phyloP scores from a whole-genome alignment of 2,888 invertebrate species.

The Sturmia bella region DNA sequence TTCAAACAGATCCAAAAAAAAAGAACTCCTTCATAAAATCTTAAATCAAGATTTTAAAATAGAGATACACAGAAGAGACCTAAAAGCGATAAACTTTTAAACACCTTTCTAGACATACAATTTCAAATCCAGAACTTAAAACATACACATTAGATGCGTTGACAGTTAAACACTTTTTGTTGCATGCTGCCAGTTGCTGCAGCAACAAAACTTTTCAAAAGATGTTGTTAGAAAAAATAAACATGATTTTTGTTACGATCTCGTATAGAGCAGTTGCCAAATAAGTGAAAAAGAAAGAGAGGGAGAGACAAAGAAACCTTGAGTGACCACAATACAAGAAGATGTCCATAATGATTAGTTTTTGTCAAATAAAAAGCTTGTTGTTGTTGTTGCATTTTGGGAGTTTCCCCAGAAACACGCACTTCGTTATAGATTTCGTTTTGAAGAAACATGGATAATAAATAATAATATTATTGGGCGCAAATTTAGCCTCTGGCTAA shows the following conservation, averaged over 20 bases:
- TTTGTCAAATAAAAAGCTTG: conserved; percentile 21
- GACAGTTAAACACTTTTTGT: conserved; percentile 67
- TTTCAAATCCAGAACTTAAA: conserved; percentile 21
- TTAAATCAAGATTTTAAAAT: conserved; percentile 19
- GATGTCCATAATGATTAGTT: conserved; percentile 19
- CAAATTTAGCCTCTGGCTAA: conserved; percentile 71
- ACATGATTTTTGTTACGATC: conserved; percentile 69
- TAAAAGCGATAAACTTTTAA: conserved; percentile 62
- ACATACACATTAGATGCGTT: conserved; percentile 62
- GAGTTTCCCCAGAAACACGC: conserved; percentile 67
- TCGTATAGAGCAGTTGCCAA: conserved; percentile 1
- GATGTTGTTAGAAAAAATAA: conserved; percentile 64
- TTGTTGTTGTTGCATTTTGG: conserved; percentile 50
- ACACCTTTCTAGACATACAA: conserved; percentile 56
- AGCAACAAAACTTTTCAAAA: conserved; percentile 6
- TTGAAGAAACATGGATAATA: conserved; percentile 19
- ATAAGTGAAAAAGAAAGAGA: conserved; percentile 6
- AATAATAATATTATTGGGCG: conserved; percentile 55
- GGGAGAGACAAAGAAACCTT: conserved; percentile 16
- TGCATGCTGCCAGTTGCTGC: conserved; percentile 25
- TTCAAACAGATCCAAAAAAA: conserved; percentile 28
- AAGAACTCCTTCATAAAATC: conserved; percentile 1
- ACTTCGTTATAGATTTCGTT: conserved; percentile 59
- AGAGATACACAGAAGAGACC: conserved; percentile 2
- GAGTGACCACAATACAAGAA: conserved; percentile 7